Conservation (phyloP, 2,797 vertebrate species). For the Telmatherina bonti region DNA sequence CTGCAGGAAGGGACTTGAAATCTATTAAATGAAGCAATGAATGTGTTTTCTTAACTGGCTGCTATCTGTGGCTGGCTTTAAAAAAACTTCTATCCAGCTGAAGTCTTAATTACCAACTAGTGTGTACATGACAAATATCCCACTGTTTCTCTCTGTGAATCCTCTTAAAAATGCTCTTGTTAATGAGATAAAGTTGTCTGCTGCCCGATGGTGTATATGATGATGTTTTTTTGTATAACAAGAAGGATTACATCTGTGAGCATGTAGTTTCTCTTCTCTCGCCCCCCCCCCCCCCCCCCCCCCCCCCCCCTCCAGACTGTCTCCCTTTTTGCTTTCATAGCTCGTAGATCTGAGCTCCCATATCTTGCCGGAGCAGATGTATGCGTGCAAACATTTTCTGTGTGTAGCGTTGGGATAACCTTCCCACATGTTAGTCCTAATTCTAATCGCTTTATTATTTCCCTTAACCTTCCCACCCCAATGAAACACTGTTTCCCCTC, state of each 20-base stretch:
- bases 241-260: not conserved
- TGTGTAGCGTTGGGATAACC: conserved; percentile 52
- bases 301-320: not conserved
- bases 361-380: conserved; percentile 62
- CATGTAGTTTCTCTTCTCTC: not conserved
- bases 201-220: conserved; percentile 1
- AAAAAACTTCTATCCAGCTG: conserved; percentile 8
- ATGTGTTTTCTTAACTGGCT: conserved; percentile 14
- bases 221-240: not conserved
- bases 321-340: conserved; percentile 11
- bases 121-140: conserved; percentile 9
- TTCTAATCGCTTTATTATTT: conserved; percentile 27
- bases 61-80: conserved; percentile 17
- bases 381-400: conserved; percentile 35
- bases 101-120: conserved; percentile 21
- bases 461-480: conserved; percentile 34
- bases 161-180: conserved; percentile 10
- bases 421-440: conserved; percentile 47
- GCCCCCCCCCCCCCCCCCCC: too few relatives aligned
- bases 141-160: conserved; percentile 16
- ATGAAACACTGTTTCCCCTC: conserved; percentile 25
- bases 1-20: not conserved
- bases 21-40: conserved; percentile 5
- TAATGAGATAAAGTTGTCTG: conserved; percentile 22
- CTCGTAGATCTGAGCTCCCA: conserved; percentile 11